These are phyloP conservation scores for Pygoscelis antarcticus DNA, from an alignment of 2,113 vertebrate genomes.

Conservation along the genomic window DNA sequence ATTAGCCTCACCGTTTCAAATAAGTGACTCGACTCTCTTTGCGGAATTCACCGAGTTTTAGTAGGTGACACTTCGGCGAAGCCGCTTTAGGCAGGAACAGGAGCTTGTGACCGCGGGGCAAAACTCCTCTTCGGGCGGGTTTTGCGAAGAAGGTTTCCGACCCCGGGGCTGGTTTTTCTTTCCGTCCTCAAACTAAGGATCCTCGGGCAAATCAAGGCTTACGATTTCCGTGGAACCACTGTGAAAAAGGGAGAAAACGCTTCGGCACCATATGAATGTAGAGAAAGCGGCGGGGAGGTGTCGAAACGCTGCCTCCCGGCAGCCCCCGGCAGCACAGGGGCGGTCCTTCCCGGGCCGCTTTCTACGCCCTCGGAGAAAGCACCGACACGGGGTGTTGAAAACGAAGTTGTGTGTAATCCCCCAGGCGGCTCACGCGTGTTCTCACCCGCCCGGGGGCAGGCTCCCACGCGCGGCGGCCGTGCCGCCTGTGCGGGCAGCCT, in stretches of 20 bases:
- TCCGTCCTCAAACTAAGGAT: not conserved
- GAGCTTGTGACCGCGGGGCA: not conserved
- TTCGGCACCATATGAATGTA: not conserved
- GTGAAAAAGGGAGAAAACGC: not conserved
- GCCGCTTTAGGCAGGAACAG: not conserved
- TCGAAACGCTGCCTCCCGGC: not conserved
- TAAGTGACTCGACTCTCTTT: constrained; percentile 66
- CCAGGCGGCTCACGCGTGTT: not conserved
- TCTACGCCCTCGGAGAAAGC: not conserved
- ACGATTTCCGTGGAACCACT: not conserved
- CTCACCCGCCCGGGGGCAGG: too few relatives aligned
- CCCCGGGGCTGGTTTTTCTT: not conserved
- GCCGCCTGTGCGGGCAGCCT: not conserved
- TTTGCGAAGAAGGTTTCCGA: not conserved
- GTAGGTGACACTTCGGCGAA: constrained; percentile 56
- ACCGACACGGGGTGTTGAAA: fast-evolving
- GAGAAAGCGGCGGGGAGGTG: not conserved
- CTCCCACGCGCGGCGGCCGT: not conserved
- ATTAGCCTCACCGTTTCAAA: constrained; percentile 78
- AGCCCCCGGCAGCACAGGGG: not conserved
- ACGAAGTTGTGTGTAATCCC: not conserved
- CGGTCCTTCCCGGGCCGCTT: not conserved
- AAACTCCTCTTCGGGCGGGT: not conserved
- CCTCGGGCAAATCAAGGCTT: not conserved
- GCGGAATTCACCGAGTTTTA: constrained; percentile 37